phyloP scores from a whole-genome alignment of 2,113 vertebrate genomes.

The Recurvirostra avosetta region DNA sequence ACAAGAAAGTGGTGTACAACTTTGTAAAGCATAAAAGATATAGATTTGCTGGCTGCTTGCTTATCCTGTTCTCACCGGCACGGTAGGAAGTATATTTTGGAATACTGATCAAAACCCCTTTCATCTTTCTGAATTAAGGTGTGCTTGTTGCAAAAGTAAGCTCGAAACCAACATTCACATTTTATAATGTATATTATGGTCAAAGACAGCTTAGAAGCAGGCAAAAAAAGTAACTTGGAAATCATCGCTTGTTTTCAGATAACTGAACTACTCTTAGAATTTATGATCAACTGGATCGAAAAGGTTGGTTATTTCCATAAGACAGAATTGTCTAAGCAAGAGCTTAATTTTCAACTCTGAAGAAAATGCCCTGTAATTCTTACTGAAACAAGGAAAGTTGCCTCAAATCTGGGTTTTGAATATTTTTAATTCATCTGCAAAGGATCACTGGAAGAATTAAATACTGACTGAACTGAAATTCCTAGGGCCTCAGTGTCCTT shows the following conservation, averaged over 20 bases:
- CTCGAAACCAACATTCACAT: accelerated
- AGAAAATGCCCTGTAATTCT: neutral
- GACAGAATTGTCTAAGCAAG: neutral
- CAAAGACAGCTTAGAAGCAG: neutral
- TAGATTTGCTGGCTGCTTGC: neutral
- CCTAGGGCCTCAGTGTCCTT: neutral
- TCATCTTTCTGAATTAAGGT: neutral
- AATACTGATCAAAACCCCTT: neutral
- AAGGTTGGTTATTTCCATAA: neutral
- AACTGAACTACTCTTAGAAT: neutral
- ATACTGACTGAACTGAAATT: neutral
- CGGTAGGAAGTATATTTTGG: neutral
- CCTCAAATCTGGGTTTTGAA: neutral
- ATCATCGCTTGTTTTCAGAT: neutral
- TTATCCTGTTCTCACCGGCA: neutral
- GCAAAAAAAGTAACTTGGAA: neutral
- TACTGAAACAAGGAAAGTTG: neutral
- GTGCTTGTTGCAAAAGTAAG: neutral
- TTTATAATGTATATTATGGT: neutral
- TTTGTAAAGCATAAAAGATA: neutral
- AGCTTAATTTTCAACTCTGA: neutral
- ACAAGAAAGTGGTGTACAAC: neutral
- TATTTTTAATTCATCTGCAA: neutral
- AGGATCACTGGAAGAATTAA: neutral
- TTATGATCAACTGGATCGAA: neutral